phyloP scores from a whole-genome alignment of 2,797 vertebrate genomes.

The Esox masquinongy region DNA sequence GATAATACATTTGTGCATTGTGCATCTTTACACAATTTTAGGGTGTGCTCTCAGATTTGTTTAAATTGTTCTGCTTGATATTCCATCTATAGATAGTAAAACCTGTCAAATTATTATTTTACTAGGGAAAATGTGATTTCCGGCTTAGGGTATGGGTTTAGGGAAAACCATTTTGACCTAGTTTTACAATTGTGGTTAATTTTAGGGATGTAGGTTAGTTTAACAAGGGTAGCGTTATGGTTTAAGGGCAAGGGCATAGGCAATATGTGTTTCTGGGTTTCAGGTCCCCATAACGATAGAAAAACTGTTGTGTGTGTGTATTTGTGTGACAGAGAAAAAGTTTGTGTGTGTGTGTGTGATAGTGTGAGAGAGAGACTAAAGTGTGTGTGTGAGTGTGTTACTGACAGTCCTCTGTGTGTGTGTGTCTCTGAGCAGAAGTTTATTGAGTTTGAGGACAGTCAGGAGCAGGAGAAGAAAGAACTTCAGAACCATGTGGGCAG shows the following conservation, averaged over 20 bases:
- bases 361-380: neutral
- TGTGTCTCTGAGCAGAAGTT: constrained; percentile 81
- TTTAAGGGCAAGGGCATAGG: neutral
- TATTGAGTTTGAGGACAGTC: constrained; percentile 96
- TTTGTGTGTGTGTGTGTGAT: constrained; percentile 8
- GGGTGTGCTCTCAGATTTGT: neutral
- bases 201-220: no score
- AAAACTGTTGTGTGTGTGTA: no score
- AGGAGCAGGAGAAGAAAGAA: constrained; percentile 98
- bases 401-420: constrained; percentile 2
- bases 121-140: no score
- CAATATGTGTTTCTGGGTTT: no score
- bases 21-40: no score
- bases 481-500: constrained; percentile 89
- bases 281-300: no score
- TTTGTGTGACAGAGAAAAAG: neutral
- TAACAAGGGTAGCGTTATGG: no score
- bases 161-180: no score
- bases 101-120: no score
- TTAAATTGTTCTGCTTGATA: neutral
- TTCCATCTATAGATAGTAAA: neutral
- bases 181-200: no score
- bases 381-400: constrained; percentile 6
- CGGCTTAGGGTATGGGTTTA: no score
- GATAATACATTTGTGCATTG: no score